A percentile compares a stretch with the other conserved stretches of the same genome.
phyloP scores from a whole-genome alignment of 1,140 invertebrate genomes.

The Musca domestica region DNA sequence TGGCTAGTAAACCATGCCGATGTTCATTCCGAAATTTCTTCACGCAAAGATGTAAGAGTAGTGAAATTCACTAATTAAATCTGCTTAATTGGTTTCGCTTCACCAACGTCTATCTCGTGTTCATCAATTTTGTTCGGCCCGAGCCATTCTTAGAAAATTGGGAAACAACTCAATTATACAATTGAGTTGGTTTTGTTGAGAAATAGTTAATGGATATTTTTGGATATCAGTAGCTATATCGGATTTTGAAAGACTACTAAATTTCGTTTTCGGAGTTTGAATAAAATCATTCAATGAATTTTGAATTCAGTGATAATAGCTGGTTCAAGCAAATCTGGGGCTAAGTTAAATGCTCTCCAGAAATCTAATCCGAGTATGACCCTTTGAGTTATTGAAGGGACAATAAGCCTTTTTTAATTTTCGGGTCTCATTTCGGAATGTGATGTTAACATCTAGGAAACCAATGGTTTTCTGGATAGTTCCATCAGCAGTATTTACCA shows the following conservation, averaged over 20 bases:
- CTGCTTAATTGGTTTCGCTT: not conserved
- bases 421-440: not conserved
- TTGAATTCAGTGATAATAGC: not conserved
- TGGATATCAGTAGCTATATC: no score
- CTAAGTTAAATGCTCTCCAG: conserved; percentile 19
- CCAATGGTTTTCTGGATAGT: not conserved
- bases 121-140: not conserved
- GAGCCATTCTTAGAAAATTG: not conserved
- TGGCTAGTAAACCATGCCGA: no score
- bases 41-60: no score
- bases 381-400: conserved; percentile 16
- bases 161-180: not conserved
- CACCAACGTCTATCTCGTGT: not conserved
- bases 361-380: conserved; percentile 23
- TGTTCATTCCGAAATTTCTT: no score
- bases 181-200: not conserved
- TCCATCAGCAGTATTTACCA: conserved; percentile 23
- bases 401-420: not conserved
- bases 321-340: not conserved
- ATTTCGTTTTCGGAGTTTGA: not conserved
- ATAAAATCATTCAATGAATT: no score
- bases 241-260: no score
- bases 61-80: no score
- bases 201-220: not conserved
- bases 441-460: conserved; percentile 6